Conservation (phyloP, 2,888 invertebrate genomes). For the Hypercompe scribonia region DNA sequence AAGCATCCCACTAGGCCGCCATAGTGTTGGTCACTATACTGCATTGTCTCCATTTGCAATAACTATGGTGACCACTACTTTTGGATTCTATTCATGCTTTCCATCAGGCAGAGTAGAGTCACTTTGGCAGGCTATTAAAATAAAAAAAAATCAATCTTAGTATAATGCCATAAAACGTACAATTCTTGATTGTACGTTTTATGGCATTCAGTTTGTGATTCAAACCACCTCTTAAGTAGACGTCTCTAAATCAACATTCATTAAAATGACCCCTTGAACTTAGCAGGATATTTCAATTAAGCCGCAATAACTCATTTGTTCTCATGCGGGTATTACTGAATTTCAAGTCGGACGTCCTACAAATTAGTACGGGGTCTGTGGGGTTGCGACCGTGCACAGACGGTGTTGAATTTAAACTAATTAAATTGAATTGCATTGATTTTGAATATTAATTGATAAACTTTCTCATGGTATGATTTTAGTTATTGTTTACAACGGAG, state of each 20-base stretch:
- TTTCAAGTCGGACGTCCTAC: slow-evolving; percentile 20
- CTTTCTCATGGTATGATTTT: neutral
- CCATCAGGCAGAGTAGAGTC: too few species aligned
- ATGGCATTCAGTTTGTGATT: too few species aligned
- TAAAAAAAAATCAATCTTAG: neutral
- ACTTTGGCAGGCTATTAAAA: too few species aligned
- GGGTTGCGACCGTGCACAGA: slow-evolving; percentile 4
- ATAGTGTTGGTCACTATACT: too few species aligned
- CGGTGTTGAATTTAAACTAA: slow-evolving; percentile 25
- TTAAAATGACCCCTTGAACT: slow-evolving; percentile 46
- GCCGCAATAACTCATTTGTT: slow-evolving; percentile 51
- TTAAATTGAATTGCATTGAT: slow-evolving; percentile 13
- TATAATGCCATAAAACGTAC: neutral
- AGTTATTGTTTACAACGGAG: neutral
- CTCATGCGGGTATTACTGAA: slow-evolving; percentile 55
- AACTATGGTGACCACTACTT: too few species aligned
- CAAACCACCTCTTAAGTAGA: slow-evolving; percentile 5
- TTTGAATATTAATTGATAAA: slow-evolving; percentile 3
- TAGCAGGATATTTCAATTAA: slow-evolving; percentile 65
- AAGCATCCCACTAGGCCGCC: too few species aligned
- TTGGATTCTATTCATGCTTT: too few species aligned
- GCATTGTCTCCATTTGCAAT: too few species aligned
- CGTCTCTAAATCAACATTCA: slow-evolving; percentile 52
- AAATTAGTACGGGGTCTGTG: slow-evolving; percentile 36
- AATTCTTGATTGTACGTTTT: too few species aligned